Evolutionary conservation across 64 coral and sea anemone species (phyloP).

Genomic region (Astreopora myriophthalma): DNA sequence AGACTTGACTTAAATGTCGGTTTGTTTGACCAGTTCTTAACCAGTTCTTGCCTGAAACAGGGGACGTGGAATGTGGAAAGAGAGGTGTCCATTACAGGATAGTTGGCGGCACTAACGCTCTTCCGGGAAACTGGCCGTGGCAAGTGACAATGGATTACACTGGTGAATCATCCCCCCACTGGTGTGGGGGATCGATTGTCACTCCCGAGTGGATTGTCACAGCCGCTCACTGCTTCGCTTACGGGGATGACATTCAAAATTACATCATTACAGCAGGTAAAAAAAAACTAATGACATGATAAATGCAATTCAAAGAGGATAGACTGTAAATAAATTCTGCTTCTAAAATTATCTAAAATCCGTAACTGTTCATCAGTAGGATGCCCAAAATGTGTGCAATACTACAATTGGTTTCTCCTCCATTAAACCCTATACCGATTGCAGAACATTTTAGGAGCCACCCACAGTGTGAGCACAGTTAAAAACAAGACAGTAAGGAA

Average conservation of each 20-base stretch:
- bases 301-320: not conserved
- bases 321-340: too few species aligned
- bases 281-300: not conserved
- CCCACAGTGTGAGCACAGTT: too few species aligned
- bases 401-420: too few species aligned
- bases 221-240: constrained; percentile 87
- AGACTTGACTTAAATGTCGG: too few species aligned
- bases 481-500: too few species aligned
- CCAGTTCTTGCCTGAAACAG: not conserved
- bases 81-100: constrained; percentile 70
- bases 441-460: too few species aligned
- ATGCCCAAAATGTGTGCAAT: too few species aligned
- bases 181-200: constrained; percentile 82
- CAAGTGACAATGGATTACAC: constrained; percentile 87
- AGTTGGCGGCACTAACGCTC: constrained; percentile 76
- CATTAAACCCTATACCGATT: too few species aligned
- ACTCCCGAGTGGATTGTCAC: constrained; percentile 79
- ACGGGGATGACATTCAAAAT: constrained; percentile 45
- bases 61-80: constrained; percentile 68
- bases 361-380: too few species aligned
- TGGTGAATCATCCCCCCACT: constrained; percentile 56
- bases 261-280: constrained; percentile 83
- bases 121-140: constrained; percentile 81
- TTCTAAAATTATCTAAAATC: too few species aligned
- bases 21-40: too few species aligned